Base-by-base conservation (phyloP, 2,113 vertebrate genomes). In the Engraulis encrasicolus region DNA sequence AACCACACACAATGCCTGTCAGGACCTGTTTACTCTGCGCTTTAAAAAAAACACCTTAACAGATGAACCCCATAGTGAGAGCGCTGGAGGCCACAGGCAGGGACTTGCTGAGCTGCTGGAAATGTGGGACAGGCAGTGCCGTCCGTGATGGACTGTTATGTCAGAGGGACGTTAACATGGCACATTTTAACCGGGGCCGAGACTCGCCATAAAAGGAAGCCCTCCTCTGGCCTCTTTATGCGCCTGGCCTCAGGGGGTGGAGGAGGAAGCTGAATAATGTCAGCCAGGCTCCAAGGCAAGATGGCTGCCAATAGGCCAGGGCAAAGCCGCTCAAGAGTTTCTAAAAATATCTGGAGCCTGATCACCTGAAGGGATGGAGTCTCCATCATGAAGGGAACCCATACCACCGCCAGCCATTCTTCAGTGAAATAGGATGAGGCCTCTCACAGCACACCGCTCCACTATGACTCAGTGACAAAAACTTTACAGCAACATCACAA, bases 111-210 rank as follows among this genome's bases (percentile, higher is more conserved):
- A 34, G 66, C 12, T 14, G 27, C n/a, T n/a, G 66, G 66, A 12
- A 71, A 61, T 61, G 58, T 61, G 58, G 58, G 58, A 66, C 23
- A n/a, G n/a, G n/a, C n/a, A 31, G 54, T 6, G 3, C 17, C 27
- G 34, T 34, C 17, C 27, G 34, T 34, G 66, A 34, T 17, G 11
- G 66, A 74, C 66, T 74, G 66, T 74, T 5, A 74, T 74, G 66
- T 74, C 66, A 74, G 66, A 14, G 34, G 31, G 66, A 74, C n/a
- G n/a, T n/a, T n/a, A n/a, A 74, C 66, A 74, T 74, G 66, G 66
- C 66, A 31, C 66, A 74, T 74, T 74, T 34, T 31, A 12, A 66
- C 23, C 34, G 61, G 61, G 61, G 27, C 61, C 14, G 27, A 71
- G 27, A 11, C 11, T 27, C 27, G 17, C 15, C 27, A 14, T 36